These are phyloP conservation scores for Chironomus tepperi DNA, from an alignment of 1,140 invertebrate species.

Conservation along the genomic window DNA sequence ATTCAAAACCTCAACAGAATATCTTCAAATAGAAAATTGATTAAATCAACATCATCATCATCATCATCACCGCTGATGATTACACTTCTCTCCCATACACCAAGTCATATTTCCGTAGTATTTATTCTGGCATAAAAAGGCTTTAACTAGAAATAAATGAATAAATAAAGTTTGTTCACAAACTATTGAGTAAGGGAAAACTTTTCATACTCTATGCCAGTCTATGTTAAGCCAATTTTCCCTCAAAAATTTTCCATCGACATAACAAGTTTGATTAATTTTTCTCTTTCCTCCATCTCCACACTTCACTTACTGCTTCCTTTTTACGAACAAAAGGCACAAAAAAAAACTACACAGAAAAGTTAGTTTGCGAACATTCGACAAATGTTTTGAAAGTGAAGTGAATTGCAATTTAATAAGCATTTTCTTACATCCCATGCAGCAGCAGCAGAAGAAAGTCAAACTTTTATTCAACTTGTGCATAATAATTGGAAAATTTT, in stretches of 20 bases:
- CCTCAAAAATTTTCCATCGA: not conserved
- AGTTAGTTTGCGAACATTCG: too few species aligned
- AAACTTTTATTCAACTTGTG: not conserved
- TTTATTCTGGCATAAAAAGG: not conserved
- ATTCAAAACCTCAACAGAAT: too few species aligned
- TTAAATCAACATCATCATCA: not conserved
- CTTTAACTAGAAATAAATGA: not conserved
- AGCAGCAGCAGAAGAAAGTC: too few species aligned
- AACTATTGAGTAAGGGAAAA: not conserved
- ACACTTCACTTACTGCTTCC: too few species aligned
- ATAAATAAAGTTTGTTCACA: not conserved
- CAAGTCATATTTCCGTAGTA: not conserved
- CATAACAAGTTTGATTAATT: slow-evolving; percentile 14
- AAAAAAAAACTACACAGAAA: too few species aligned
- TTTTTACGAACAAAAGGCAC: too few species aligned
- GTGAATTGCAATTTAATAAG: slow-evolving; percentile 12
- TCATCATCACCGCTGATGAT: too few species aligned
- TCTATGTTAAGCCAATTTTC: not conserved
- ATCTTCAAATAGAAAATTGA: too few species aligned
- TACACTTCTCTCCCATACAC: not conserved
- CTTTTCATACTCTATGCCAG: not conserved
- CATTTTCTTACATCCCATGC: not conserved
- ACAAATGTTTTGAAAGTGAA: not conserved
- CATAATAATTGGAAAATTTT: slow-evolving; percentile 9
- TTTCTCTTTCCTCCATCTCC: too few species aligned